These are phyloP conservation scores for Bathynomus jamesi DNA, from an alignment of 1,140 invertebrate genomes.

Conservation along the genomic window DNA sequence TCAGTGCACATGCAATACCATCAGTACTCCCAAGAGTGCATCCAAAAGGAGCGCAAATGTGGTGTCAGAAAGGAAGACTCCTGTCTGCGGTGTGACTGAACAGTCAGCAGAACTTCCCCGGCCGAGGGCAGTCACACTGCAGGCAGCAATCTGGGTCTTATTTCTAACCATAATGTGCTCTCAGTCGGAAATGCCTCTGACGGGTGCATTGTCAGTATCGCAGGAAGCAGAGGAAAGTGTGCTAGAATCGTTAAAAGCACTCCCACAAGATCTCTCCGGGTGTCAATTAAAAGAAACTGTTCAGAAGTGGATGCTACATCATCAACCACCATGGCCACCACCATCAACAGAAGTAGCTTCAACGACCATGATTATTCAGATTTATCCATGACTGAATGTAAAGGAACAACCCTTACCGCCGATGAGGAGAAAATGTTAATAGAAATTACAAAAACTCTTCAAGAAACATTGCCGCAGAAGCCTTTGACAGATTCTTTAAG, in stretches of 20 bases:
- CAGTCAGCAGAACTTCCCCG: not conserved
- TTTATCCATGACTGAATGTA: no score
- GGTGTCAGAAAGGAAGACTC: not conserved
- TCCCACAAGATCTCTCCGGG: not conserved
- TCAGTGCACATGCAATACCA: not conserved
- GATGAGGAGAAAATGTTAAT: no score
- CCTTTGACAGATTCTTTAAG: no score
- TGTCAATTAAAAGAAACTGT: not conserved
- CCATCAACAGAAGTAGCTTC: no score
- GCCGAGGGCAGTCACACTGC: not conserved
- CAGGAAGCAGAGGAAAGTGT: not conserved
- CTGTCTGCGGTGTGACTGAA: not conserved
- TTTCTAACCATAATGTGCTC: not conserved
- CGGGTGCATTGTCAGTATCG: not conserved
- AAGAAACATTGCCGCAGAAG: no score
- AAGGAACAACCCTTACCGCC: no score
- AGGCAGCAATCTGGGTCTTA: not conserved
- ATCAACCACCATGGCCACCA: not conserved
- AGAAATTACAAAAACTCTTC: no score
- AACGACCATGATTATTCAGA: not conserved
- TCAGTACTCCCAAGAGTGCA: not conserved
- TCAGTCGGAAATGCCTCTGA: not conserved
- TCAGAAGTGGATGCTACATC: not conserved
- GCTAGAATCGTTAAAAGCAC: not conserved
- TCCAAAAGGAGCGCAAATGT: not conserved